Evolutionary conservation across 2,797 vertebrate genomes (phyloP).

Genomic region (Hybognathus amarus): DNA sequence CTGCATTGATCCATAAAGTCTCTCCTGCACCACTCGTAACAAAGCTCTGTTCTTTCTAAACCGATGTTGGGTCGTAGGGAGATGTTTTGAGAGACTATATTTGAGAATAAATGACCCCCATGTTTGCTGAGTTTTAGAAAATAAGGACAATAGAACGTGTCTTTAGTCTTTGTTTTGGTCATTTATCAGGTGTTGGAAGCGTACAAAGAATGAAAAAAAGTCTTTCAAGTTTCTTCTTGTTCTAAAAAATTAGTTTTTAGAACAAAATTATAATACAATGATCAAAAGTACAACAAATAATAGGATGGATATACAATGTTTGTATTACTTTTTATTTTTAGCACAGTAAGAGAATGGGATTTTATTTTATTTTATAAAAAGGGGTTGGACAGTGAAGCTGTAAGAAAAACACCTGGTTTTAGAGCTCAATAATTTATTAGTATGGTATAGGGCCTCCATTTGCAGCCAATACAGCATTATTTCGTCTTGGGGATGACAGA

Average conservation of each 20-base stretch:
- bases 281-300: background rate
- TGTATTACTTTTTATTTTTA: background rate
- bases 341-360: too few relatives aligned
- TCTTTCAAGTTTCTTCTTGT: too few relatives aligned
- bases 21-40: conserved; percentile 26
- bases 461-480: background rate
- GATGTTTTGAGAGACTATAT: background rate
- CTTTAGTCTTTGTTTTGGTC: conserved; percentile 64
- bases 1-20: conserved; percentile 35
- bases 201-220: conserved; percentile 49
- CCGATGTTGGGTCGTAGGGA: background rate
- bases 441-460: background rate
- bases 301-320: background rate
- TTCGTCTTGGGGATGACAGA: background rate
- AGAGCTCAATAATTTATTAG: background rate
- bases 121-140: conserved; percentile 19
- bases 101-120: conserved; percentile 28
- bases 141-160: conserved; percentile 42
- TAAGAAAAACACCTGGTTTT: background rate
- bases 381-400: background rate
- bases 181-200: conserved; percentile 67
- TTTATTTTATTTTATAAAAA: background rate
- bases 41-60: background rate
- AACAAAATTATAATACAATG: too few relatives aligned
- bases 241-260: too few relatives aligned